Evolutionary conservation across 2,888 invertebrate genomes (phyloP).

Genomic region (Plusia festucae): DNA sequence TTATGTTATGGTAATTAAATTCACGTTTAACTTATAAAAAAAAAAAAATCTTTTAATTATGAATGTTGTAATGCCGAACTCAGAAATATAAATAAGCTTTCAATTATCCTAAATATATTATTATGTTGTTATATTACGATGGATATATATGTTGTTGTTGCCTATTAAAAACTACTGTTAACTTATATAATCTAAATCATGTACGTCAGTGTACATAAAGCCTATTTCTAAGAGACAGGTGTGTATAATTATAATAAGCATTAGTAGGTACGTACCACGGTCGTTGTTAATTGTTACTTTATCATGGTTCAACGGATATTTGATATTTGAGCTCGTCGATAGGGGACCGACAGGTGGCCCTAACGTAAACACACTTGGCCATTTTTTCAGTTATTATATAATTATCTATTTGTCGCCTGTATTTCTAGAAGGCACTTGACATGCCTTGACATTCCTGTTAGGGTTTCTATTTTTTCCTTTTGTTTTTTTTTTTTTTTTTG

Average conservation of each 20-base stretch:
- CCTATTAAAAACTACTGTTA: background rate
- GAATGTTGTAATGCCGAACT: no score
- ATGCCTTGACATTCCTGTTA: no score
- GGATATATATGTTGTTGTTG: background rate
- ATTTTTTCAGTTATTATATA: conserved; percentile 37
- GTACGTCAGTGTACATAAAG: conserved; percentile 11
- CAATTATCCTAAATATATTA: no score
- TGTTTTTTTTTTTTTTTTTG: no score
- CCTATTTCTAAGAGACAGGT: conserved; percentile 39
- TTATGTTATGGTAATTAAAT: no score
- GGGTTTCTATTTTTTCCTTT: no score
- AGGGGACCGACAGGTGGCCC: conserved; percentile 42
- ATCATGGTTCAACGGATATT: conserved; percentile 48
- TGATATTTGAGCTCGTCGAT: conserved; percentile 42
- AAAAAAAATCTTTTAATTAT: no score
- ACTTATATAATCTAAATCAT: background rate
- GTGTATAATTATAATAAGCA: conserved; percentile 36
- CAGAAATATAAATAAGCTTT: background rate
- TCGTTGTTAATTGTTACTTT: conserved; percentile 51
- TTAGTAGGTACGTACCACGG: conserved; percentile 28
- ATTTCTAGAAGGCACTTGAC: no score
- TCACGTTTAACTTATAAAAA: no score
- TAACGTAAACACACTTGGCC: conserved; percentile 11
- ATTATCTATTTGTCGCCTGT: conserved; percentile 10
- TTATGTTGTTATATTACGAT: no score